Evolutionary conservation across 2,888 invertebrate species (phyloP).

Genomic region (Meliscaeva auricollis): DNA sequence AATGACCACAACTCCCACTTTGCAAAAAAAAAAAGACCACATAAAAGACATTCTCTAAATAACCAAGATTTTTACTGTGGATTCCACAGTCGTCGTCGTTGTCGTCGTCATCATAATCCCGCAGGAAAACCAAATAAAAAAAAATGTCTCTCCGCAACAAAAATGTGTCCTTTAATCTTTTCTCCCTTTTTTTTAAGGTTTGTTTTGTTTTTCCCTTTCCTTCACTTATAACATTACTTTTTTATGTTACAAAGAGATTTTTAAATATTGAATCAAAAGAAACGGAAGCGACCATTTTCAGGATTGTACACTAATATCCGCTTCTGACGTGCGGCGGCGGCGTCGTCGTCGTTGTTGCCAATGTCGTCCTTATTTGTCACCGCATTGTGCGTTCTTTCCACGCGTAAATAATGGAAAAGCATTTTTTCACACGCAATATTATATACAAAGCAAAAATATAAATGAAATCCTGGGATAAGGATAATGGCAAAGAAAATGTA

Average conservation of each 20-base stretch:
- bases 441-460: slow-evolving; percentile 44
- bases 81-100: slow-evolving; percentile 27
- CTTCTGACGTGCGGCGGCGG: slow-evolving; percentile 19
- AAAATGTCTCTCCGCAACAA: slow-evolving; percentile 11
- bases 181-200: slow-evolving; percentile 33
- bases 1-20: slow-evolving; percentile 38
- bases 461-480: slow-evolving; percentile 60
- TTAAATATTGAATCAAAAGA: slow-evolving; percentile 75
- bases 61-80: slow-evolving; percentile 55
- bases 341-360: background rate
- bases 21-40: slow-evolving; percentile 45
- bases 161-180: slow-evolving; percentile 57
- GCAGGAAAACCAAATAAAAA: slow-evolving; percentile 30
- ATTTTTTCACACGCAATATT: slow-evolving; percentile 71
- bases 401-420: slow-evolving; percentile 73
- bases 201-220: slow-evolving; percentile 4
- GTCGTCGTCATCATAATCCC: slow-evolving; percentile 38
- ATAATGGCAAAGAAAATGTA: slow-evolving; percentile 68
- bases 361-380: slow-evolving; percentile 50
- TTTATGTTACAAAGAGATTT: slow-evolving; percentile 69
- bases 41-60: slow-evolving; percentile 64
- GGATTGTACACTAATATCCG: slow-evolving; percentile 33
- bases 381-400: slow-evolving; percentile 64
- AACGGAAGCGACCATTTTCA: slow-evolving; percentile 65
- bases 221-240: slow-evolving; percentile 22